Evolutionary conservation across 1,140 invertebrate genomes (phyloP), one percentile per base, ranked within the genome.

Genomic region (Cotesia typhae): DNA sequence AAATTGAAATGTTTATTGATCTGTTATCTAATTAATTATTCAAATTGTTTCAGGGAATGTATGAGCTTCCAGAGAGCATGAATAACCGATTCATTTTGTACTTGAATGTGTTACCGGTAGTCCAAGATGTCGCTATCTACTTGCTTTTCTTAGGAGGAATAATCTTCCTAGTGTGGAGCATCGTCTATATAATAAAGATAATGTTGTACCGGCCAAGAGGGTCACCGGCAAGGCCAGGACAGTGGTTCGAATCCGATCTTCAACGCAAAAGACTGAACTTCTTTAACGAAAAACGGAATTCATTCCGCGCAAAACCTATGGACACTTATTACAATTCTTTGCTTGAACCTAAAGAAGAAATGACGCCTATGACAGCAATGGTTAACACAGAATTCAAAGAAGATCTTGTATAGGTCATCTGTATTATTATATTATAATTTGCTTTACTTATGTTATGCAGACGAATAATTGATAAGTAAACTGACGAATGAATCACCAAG

Each of bases 61-160:
- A 90, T 70, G 83, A 87, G 5, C 83, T 95, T 3, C 91, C 93
- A 1, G 82, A 89, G 2, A 79, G 73, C 0, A 81, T 94, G 77
- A 87, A 89, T 37, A 83, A 86, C 4, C 89, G 89, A n/a, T 94
- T 95, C 80, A 89, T 89, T 74, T 80, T 94, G 0, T 94, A 94
- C 74, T 79, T 95, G 1, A 92, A 92, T 70, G 84, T 92, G 1
- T 77, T 93, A 4, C 93, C 93, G 3, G 71, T 89, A 0, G 81
- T 90, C 0, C 89, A 92, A 79, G 82, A 87, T 14, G 78, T 88
- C 0, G 79, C 88, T 0, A 90, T 89, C 77, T 94, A 92, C 82
- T 66, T 87, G 0, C 80, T 90, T 0, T 88, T 94, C 28, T 20
- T 90, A 0, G 70, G 87, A 4, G 92, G 92, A 1, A 73, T 84